Base-by-base conservation (phyloP, 2,888 invertebrate species). In the Patella depressa region DNA sequence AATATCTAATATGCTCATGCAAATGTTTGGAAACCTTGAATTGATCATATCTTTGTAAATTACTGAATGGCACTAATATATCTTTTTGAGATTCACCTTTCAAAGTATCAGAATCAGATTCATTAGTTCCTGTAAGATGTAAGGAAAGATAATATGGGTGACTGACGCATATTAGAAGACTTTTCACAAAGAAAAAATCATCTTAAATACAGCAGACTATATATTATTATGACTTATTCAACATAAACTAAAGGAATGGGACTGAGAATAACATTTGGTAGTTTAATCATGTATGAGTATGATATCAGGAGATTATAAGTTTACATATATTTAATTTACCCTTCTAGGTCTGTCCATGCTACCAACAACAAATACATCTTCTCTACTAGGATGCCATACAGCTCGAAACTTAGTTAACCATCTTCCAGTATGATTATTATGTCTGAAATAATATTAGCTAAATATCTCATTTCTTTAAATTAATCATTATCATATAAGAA, bases 361-460 rank as follows among this genome's bases (percentile, higher is more conserved):
- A 19, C 93, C 93, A 65, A 91, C 87, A 55, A 92, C 87, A 88
- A 93, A 92, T 54, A 90, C 78, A 82, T 92, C 92, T 71, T 93
- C 92, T 59, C 91, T 84, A 12, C 85, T 83, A 3, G 93, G 92
- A 76, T 92, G 91, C 92, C 92, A 93, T 3, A 83, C 85, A 1
- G 89, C 86, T 79, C 91, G 89, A 82, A 93, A 92, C 19, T 89
- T 87, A 3, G 92, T 92, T 78, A 93, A 81, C 93, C 92, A 93
- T 19, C 92, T 85, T 0, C 93, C 93, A 34, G 91, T 91, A 57
- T 90, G 88, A 83, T 92, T 93, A 83, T 92, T 88, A 81, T 93
- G 93, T 19, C 86, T 84, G 77, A 87, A 83, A 81, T 57, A 19
- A 74, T 72, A 69, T 76, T 77, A 53, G 73, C 72, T 34, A 29